Conservation (phyloP, 2,888 invertebrate species). For the Panzeria rudis region DNA sequence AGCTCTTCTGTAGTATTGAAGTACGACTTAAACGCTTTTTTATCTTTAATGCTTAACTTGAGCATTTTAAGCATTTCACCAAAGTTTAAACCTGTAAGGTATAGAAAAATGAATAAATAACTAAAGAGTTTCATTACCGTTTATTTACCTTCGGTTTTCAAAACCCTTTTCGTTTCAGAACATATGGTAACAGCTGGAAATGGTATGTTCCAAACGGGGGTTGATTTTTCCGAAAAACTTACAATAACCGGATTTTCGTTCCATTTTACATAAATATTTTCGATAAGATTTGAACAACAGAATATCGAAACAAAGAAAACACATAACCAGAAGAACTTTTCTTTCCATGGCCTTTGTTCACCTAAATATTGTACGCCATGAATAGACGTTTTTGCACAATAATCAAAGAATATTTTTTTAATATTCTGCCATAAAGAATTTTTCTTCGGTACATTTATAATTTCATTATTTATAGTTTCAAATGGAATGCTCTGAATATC, state of each 20-base stretch:
- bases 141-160: constrained; percentile 73
- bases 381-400: constrained; percentile 86
- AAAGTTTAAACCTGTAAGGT: constrained; percentile 73
- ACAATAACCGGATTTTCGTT: constrained; percentile 88
- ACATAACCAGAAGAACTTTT: constrained; percentile 86
- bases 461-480: neutral
- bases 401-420: constrained; percentile 85
- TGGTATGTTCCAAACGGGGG: constrained; percentile 83
- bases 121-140: no score
- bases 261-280: constrained; percentile 88
- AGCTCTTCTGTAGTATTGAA: constrained; percentile 68
- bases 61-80: constrained; percentile 75
- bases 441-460: constrained; percentile 24
- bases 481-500: neutral
- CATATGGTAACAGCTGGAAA: constrained; percentile 82
- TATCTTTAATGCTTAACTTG: constrained; percentile 68
- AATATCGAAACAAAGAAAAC: constrained; percentile 86
- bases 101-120: neutral
- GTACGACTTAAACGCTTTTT: constrained; percentile 70
- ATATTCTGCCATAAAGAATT: constrained; percentile 70
- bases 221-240: constrained; percentile 89
- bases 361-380: constrained; percentile 87
- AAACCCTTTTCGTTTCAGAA: constrained; percentile 80
- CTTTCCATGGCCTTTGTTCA: constrained; percentile 85
- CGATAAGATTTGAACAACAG: constrained; percentile 85